phyloP scores from a whole-genome alignment of 2,888 invertebrate genomes.

The Nesidiocoris tenuis region DNA sequence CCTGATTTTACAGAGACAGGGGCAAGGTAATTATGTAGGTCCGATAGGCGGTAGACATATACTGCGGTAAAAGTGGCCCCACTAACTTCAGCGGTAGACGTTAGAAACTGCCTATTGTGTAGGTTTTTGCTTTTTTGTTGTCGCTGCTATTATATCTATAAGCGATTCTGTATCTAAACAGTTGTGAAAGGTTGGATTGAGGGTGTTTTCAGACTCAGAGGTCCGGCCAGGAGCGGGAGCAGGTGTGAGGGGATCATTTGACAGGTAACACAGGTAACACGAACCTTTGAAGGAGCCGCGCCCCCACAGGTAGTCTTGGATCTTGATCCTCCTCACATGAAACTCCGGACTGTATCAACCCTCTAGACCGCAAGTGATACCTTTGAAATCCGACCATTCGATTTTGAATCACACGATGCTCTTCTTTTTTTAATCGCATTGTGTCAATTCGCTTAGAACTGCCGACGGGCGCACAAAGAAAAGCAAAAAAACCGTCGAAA shows the following conservation, averaged over 20 bases:
- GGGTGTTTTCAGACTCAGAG: background rate
- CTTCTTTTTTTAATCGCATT: background rate
- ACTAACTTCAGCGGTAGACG: too few relatives aligned
- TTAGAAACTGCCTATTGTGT: too few relatives aligned
- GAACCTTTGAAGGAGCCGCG: slow-evolving; percentile 34
- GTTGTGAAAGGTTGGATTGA: background rate
- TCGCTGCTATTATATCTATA: background rate
- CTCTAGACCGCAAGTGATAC: background rate
- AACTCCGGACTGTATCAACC: background rate
- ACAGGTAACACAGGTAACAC: slow-evolving; percentile 23
- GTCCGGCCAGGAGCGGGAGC: background rate
- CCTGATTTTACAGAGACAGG: too few relatives aligned
- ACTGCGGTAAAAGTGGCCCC: too few relatives aligned
- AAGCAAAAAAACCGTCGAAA: background rate
- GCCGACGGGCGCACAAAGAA: background rate
- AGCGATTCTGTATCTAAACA: background rate
- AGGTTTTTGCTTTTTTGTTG: too few relatives aligned
- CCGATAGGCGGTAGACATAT: too few relatives aligned
- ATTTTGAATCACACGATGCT: background rate
- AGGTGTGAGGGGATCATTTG: slow-evolving; percentile 22
- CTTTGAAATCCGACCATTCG: background rate
- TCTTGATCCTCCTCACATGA: background rate
- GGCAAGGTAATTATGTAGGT: too few relatives aligned
- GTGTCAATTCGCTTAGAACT: background rate
- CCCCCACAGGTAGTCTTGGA: slow-evolving; percentile 34